A percentile compares a stretch with the other conserved stretches of the same genome.
Conservation (phyloP, 1,140 invertebrate species). For the Zaprionus gabonicus region DNA sequence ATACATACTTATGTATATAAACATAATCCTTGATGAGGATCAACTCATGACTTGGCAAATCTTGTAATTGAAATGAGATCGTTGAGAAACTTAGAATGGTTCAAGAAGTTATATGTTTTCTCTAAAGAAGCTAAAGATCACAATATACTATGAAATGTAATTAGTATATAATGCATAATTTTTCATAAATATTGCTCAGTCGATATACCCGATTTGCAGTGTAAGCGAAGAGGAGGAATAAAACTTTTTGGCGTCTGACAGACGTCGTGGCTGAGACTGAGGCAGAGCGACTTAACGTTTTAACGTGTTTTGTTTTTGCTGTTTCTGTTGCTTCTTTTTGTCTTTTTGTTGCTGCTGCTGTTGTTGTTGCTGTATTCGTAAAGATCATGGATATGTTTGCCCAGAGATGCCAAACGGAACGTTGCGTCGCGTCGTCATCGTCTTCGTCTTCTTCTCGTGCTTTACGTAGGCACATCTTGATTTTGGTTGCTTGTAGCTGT, state of each 20-base stretch:
- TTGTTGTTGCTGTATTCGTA: conserved; percentile 21
- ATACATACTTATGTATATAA: no score
- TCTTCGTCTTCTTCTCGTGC: conserved; percentile 9
- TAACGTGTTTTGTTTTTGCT: conserved; percentile 48
- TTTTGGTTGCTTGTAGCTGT: conserved; percentile 46
- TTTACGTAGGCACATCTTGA: conserved; percentile 80
- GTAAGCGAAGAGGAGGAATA: conserved; percentile 19
- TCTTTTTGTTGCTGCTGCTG: neutral
- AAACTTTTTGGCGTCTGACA: conserved; percentile 52
- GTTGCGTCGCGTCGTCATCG: conserved; percentile 19
- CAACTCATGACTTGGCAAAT: no score
- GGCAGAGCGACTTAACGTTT: conserved; percentile 30
- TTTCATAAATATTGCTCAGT: neutral
- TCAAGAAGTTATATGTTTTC: no score
- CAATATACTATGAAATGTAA: no score
- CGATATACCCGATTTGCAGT: neutral
- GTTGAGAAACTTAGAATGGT: no score
- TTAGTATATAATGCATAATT: no score
- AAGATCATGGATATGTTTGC: conserved; percentile 78
- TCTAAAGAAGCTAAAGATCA: no score
- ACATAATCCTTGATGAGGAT: no score
- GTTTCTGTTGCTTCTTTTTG: conserved; percentile 15
- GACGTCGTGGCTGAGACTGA: conserved; percentile 31
- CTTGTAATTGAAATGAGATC: no score
- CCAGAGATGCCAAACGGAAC: conserved; percentile 61